Conservation (phyloP, 1,140 invertebrate genomes). For the Drosophila oshimai region DNA sequence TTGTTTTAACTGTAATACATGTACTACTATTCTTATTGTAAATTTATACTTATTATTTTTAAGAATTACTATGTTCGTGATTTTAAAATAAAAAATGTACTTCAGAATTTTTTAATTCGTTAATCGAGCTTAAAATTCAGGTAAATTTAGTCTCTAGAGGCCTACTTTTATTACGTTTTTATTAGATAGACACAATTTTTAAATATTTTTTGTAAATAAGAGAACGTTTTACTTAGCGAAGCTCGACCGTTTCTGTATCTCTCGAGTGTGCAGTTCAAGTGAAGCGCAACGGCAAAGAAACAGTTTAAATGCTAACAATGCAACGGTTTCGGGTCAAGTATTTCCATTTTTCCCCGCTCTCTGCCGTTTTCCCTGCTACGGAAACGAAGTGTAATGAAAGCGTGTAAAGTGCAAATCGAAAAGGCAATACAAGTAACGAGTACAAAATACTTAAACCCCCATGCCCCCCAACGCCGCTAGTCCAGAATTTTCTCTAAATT, state of each 20-base stretch:
- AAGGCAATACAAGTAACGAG: constrained; percentile 74
- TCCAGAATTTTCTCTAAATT: constrained; percentile 59
- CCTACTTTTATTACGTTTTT: too few relatives aligned
- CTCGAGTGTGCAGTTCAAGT: constrained; percentile 69
- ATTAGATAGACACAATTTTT: too few relatives aligned
- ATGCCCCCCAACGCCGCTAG: neutral
- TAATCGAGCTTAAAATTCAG: too few relatives aligned
- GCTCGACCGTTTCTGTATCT: constrained; percentile 16
- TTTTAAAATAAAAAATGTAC: too few relatives aligned
- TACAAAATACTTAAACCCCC: constrained; percentile 34
- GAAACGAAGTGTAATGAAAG: constrained; percentile 80
- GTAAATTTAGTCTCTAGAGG: too few relatives aligned
- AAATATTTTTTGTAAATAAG: neutral
- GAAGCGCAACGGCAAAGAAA: constrained; percentile 47
- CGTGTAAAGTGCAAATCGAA: constrained; percentile 80
- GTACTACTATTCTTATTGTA: too few relatives aligned
- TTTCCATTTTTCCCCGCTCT: constrained; percentile 29
- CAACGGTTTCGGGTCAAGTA: constrained; percentile 57
- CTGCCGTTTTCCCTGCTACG: constrained; percentile 33
- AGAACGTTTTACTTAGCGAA: neutral
- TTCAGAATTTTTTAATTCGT: too few relatives aligned
- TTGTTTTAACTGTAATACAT: too few relatives aligned
- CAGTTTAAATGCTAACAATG: constrained; percentile 69
- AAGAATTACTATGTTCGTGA: too few relatives aligned
- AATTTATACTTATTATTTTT: too few relatives aligned